phyloP scores from a whole-genome alignment of 2,888 invertebrate species.

The Emmelina monodactyla region DNA sequence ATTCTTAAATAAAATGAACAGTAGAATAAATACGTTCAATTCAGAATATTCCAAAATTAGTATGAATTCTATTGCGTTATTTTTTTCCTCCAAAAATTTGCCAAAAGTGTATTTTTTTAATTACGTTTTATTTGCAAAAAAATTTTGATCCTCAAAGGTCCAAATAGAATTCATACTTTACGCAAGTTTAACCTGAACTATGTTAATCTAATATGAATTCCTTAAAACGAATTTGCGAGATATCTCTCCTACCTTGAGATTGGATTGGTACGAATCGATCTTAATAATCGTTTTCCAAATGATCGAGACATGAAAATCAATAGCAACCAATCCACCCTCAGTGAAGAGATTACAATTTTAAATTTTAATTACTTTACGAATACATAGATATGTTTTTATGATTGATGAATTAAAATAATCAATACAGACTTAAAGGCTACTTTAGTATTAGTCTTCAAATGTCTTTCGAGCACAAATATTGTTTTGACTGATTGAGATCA shows the following conservation, averaged over 20 bases:
- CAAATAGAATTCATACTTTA: slow-evolving; percentile 1
- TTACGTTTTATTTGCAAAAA: not conserved
- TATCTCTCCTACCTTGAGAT: no score
- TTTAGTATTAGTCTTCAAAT: slow-evolving; percentile 1
- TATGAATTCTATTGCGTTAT: not conserved
- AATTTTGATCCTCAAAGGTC: not conserved
- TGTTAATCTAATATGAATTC: no score
- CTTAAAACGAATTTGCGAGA: no score
- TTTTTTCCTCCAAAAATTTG: not conserved
- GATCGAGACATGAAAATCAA: no score
- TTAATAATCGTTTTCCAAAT: no score
- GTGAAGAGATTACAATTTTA: no score
- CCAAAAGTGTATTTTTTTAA: not conserved
- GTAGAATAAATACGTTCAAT: slow-evolving; percentile 5
- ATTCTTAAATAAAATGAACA: slow-evolving; percentile 12
- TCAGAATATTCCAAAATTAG: not conserved
- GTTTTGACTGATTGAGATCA: not conserved
- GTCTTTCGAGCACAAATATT: not conserved
- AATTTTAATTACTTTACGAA: no score
- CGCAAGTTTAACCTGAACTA: not conserved
- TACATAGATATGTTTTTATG: slow-evolving; percentile 1
- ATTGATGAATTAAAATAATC: not conserved
- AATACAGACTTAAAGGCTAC: not conserved
- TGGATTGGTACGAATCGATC: no score
- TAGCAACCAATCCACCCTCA: no score